A percentile compares a stretch with the other conserved stretches of the same genome.
Evolutionary conservation across 2,888 invertebrate species (phyloP).

Genomic region (Tetranychus piercei): DNA sequence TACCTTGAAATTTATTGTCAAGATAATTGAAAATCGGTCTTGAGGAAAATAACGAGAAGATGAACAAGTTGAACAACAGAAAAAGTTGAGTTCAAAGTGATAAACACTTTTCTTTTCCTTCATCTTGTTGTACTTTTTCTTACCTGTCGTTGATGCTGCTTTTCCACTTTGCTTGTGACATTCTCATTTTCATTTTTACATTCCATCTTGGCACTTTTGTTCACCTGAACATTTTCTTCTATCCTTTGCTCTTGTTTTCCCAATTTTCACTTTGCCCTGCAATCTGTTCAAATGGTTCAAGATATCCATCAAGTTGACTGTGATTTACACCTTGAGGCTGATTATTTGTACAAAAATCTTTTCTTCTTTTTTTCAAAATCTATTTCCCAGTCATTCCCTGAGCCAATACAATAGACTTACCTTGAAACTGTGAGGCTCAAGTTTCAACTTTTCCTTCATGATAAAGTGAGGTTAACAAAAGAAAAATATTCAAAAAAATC

Average conservation of each 20-base stretch:
- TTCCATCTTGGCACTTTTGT: not conserved
- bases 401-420: no score
- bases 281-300: not conserved
- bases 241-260: not conserved
- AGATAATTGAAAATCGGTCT: slow-evolving; percentile 1
- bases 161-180: not conserved
- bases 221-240: not conserved
- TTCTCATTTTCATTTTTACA: not conserved
- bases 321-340: not conserved
- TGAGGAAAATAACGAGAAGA: not conserved
- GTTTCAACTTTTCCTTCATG: no score
- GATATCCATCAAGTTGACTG: not conserved
- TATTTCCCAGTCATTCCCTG: no score
- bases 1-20: not conserved
- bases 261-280: not conserved
- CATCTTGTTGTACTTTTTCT: not conserved
- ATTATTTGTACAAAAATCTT: not conserved
- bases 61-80: not conserved
- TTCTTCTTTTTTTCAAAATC: not conserved
- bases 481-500: no score
- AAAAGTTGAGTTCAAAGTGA: not conserved
- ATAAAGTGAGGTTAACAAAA: no score
- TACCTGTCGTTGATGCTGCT: not conserved
- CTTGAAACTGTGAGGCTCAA: no score
- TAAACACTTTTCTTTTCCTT: not conserved